Conservation (phyloP, 2,113 vertebrate genomes). For the Macquaria australasica region DNA sequence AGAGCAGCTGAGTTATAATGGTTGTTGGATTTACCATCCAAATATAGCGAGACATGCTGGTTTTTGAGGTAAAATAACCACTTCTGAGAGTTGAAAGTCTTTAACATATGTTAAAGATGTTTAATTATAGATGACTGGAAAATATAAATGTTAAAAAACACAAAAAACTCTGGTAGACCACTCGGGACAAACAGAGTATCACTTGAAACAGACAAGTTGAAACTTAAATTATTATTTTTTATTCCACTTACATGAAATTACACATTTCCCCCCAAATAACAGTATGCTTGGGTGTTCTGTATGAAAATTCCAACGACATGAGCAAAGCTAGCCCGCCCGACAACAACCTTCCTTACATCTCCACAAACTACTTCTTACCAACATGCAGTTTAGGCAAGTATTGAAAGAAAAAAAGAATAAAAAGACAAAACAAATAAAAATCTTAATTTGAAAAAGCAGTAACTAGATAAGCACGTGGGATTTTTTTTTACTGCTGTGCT, state of each 20-base stretch:
- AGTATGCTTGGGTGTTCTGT: constrained; percentile 77
- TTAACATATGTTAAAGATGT: not conserved
- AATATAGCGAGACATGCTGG: not conserved
- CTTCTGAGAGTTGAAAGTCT: too few species aligned
- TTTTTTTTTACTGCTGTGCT: constrained; percentile 62
- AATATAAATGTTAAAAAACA: not conserved
- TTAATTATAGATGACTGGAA: not conserved
- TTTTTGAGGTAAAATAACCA: not conserved
- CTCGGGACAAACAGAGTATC: not conserved
- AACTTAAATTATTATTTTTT: constrained; percentile 70
- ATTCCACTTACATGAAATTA: constrained; percentile 84
- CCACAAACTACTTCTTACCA: constrained; percentile 74
- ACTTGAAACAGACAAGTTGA: constrained; percentile 19
- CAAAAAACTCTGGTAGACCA: not conserved
- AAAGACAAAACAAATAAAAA: constrained; percentile 58
- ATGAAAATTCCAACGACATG: constrained; percentile 79
- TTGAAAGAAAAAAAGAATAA: constrained; percentile 61
- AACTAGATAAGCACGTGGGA: constrained; percentile 69
- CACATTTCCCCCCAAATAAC: constrained; percentile 77
- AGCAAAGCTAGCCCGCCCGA: constrained; percentile 71
- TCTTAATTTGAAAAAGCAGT: constrained; percentile 71
- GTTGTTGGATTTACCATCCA: not conserved
- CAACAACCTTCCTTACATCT: constrained; percentile 59
- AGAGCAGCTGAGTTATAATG: not conserved
- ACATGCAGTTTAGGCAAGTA: constrained; percentile 80